Conservation (phyloP, 2,113 vertebrate genomes). For the Datnioides undecimradiatus region DNA sequence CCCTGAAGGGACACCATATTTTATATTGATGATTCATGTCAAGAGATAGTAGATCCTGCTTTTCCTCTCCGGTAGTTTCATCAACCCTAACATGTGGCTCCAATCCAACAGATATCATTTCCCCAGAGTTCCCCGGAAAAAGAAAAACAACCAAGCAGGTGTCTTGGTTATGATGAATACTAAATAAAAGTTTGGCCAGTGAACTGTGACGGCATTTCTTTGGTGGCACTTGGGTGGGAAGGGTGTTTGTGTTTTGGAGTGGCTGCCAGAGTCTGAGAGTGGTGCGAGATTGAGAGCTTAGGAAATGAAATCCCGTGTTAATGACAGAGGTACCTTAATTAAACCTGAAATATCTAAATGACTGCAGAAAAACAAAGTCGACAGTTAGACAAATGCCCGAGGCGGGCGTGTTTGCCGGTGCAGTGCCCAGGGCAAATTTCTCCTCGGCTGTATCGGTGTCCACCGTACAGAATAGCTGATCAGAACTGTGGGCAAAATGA, state of each 20-base stretch:
- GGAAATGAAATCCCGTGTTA: slow-evolving; percentile 72
- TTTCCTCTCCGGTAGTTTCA: slow-evolving; percentile 64
- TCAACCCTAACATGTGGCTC: slow-evolving; percentile 63
- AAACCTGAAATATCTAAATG: slow-evolving; percentile 74
- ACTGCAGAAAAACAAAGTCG: slow-evolving; percentile 66
- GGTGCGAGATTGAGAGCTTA: slow-evolving; percentile 60
- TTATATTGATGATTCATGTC: slow-evolving; percentile 69
- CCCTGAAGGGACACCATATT: slow-evolving; percentile 55
- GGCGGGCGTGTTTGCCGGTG: slow-evolving; percentile 52
- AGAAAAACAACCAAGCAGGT: slow-evolving; percentile 70
- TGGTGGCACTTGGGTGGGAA: slow-evolving; percentile 32
- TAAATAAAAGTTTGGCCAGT: slow-evolving; percentile 68
- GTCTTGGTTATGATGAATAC: slow-evolving; percentile 73
- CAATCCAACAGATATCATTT: slow-evolving; percentile 70
- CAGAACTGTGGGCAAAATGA: slow-evolving; percentile 39
- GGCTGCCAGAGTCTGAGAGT: slow-evolving; percentile 40
- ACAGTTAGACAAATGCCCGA: slow-evolving; percentile 73
- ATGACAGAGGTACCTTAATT: slow-evolving; percentile 78
- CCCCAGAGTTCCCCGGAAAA: slow-evolving; percentile 56
- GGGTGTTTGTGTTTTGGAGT: slow-evolving; percentile 48
- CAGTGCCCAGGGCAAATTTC: slow-evolving; percentile 46
- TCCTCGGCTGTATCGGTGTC: slow-evolving; percentile 25
- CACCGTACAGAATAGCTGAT: slow-evolving; percentile 56
- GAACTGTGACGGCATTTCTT: slow-evolving; percentile 46
- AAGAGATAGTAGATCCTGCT: slow-evolving; percentile 62